phyloP scores from a whole-genome alignment of 1,140 invertebrate species.

The Oedothorax gibbosus region DNA sequence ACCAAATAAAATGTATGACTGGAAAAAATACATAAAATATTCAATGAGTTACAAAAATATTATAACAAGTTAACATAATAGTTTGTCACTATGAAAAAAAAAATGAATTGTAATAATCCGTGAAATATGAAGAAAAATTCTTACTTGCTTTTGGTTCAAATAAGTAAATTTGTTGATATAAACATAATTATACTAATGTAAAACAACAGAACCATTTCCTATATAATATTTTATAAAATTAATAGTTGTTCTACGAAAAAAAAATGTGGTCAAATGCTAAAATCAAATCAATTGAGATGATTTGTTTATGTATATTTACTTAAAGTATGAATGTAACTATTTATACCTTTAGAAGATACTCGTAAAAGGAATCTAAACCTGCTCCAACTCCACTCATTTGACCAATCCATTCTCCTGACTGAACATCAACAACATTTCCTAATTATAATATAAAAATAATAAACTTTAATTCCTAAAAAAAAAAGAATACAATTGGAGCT shows the following conservation, averaged over 20 bases:
- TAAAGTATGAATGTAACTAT: background rate
- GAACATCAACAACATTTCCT: conserved; percentile 76
- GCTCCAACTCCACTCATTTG: conserved; percentile 77
- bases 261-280: background rate
- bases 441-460: conserved; percentile 45
- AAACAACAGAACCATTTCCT: too few relatives aligned
- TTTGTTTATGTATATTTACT: background rate
- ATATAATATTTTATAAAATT: too few relatives aligned
- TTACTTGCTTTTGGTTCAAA: background rate
- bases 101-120: background rate
- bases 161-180: background rate
- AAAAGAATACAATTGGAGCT: background rate
- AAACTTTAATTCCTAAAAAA: background rate
- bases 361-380: conserved; percentile 79
- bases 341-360: conserved; percentile 76
- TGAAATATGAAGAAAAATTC: background rate
- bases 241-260: background rate
- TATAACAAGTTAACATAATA: background rate
- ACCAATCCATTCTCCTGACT: conserved; percentile 77
- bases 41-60: background rate
- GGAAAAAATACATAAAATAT: conserved; percentile 50
- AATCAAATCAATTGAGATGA: background rate
- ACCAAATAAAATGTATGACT: conserved; percentile 77
- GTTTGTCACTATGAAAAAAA: background rate
- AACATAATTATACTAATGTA: too few relatives aligned